phyloP scores from a whole-genome alignment of 2,113 vertebrate species.

The Vulpes lagopus region DNA sequence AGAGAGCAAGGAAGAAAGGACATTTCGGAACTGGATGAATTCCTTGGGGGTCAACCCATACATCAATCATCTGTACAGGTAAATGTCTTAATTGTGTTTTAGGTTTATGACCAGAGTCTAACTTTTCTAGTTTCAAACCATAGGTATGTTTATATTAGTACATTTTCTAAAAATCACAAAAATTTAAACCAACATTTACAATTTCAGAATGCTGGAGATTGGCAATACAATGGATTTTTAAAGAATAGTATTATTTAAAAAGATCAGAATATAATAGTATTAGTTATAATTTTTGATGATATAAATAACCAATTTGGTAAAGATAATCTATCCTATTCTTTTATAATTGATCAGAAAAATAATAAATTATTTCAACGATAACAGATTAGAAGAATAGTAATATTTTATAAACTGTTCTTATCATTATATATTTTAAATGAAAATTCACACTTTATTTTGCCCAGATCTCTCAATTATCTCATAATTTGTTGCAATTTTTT shows the following conservation, averaged over 20 bases:
- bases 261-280: not conserved
- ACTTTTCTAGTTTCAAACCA: not conserved
- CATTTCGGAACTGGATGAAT: slow-evolving; percentile 99
- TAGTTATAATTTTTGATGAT: slow-evolving; percentile 49
- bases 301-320: not conserved
- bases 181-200: slow-evolving; percentile 32
- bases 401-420: slow-evolving; percentile 26
- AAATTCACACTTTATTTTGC: slow-evolving; percentile 28
- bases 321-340: not conserved
- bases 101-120: not conserved
- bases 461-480: not conserved
- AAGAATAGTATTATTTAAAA: slow-evolving; percentile 47
- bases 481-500: not conserved
- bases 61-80: slow-evolving; percentile 97
- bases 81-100: slow-evolving; percentile 58
- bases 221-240: not conserved
- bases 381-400: slow-evolving; percentile 27
- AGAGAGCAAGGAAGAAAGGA: slow-evolving; percentile 96
- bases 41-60: slow-evolving; percentile 95
- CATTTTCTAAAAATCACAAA: slow-evolving; percentile 50
- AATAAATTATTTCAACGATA: slow-evolving; percentile 35
- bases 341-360: slow-evolving; percentile 44
- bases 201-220: slow-evolving; percentile 6
- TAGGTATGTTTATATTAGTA: not conserved
- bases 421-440: slow-evolving; percentile 18